Base-by-base conservation (phyloP, 2,113 vertebrate genomes). In the Lethenteron reissneri region DNA sequence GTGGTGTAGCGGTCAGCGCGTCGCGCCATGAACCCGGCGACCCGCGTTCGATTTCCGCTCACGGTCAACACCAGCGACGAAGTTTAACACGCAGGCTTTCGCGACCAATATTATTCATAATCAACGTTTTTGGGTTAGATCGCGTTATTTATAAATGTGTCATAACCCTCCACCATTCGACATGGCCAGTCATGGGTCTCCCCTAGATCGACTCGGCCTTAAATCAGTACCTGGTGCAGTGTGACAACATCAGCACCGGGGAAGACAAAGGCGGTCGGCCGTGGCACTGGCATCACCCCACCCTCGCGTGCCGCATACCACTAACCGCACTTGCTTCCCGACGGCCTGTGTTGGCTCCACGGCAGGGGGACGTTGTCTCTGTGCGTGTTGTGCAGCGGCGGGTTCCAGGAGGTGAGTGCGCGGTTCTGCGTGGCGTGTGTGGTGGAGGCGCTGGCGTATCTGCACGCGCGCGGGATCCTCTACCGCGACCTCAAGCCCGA, bases 401-500 rank as follows among this genome's bases (percentile, higher is more conserved):
- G 83, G 76, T 95, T 95, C 73, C 88, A 95, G 75, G 90, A 95
- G 72, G 70, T 82, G 41, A 86, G 86, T 41, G 85, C 89, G 11
- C 90, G 87, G 76, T 94, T 94, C 81, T 95, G 90, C 17, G 79
- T 88, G 1, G 87, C 83, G 2, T 95, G 90, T 72, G 90, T 94
- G 74, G 88, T 87, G 1, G 90, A 94, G 73, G 90, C 90, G 2
- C 88, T 95, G 56, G 88, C 91, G 71, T 95, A 95, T 74, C 82
- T 95, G n/a, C 90, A 95, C 75, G 84, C 80, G 58, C 86, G 83
- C 71, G 84, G 84, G 11, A 84, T 94, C 69, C 82, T 94, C 75
- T 95, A 95, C 83, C 81, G 89, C 78, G 90, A 94, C 75, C 78
- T 95, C 76, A 95, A 94, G 76, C 90, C 90, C 17, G 90, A 95